Evolutionary conservation across 2,113 vertebrate species (phyloP), one percentile per base, ranked within the genome.

Genomic region (Aptenodytes patagonicus): DNA sequence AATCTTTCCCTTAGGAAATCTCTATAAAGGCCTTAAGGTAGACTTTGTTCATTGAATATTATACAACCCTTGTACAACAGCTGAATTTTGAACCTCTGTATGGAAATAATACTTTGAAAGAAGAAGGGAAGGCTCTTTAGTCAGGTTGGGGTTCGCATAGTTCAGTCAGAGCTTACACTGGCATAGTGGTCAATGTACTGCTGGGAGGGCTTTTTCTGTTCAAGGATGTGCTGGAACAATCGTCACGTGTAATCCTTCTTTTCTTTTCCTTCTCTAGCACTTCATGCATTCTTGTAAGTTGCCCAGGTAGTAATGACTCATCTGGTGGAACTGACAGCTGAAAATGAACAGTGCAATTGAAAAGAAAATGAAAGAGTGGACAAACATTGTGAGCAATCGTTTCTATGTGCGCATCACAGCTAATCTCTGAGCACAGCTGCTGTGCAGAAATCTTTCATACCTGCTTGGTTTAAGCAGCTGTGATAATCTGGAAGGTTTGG

Each of bases 241-340:
- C 25, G 3, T 94, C 72, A 52, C 60, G 87, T 13, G 21, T 90
- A 42, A 52, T 77, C 47, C 96, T 97, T 89, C 98, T 98, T 65
- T 84, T 92, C 72, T 68, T 98, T 96, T 99, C 99, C 91, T 87
- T 95, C 58, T 90, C 64, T 81, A 98, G 96, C 51, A 98, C 96
- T 46, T 99, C 98, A 16, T 98, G 54, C 81, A 99, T 96, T 90
- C 90, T 97, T 78, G 96, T 82, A n/a, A 98, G 76, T 97, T 99
- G 99, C 15, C 97, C 98, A 36, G 99, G 99, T 72, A 98, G 96
- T 81, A 99, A 97, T 19, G 97, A 97, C 54, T 98, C 77, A 7
- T 96, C 94, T 29, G n/a, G 83, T 54, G 99, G 99, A 84, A 99
- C 94, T 57, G 98, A 95, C 68, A 98, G 95, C 99, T 99, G 79